Evolutionary conservation across 2,888 invertebrate genomes (phyloP).

Genomic region (Seladonia tumulorum): DNA sequence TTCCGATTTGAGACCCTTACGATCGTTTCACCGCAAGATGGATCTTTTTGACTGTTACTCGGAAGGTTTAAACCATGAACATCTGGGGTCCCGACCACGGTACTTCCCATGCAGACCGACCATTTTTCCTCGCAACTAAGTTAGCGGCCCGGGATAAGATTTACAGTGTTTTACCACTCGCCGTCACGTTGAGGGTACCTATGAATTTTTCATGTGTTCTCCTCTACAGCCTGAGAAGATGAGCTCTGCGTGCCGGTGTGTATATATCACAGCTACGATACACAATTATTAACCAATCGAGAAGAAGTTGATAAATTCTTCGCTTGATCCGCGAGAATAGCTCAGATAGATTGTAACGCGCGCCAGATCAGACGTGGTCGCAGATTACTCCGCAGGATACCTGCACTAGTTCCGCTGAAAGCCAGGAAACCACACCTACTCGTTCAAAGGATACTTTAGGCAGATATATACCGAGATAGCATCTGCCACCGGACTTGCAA

Average conservation of each 20-base stretch:
- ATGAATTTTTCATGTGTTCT: not conserved
- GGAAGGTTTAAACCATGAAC: slow-evolving; percentile 1
- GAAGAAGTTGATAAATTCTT: not conserved
- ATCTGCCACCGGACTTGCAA: not conserved
- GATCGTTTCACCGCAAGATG: not conserved
- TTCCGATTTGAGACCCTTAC: not conserved
- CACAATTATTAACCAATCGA: not conserved
- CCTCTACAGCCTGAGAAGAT: not conserved
- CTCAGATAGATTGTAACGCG: not conserved
- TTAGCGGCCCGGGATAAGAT: not conserved
- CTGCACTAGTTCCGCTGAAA: not conserved
- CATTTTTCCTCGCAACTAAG: slow-evolving; percentile 3
- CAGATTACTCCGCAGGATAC: not conserved
- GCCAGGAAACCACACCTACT: not conserved
- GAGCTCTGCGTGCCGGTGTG: not conserved
- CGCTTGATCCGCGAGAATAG: not conserved
- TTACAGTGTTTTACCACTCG: slow-evolving; percentile 1
- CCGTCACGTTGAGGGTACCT: not conserved
- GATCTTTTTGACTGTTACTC: not conserved
- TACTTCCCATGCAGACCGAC: not conserved
- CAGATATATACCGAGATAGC: not conserved
- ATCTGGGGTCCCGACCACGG: not conserved
- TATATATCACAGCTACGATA: not conserved
- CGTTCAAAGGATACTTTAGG: not conserved
- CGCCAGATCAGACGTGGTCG: not conserved